Evolutionary conservation across 2,113 vertebrate genomes (phyloP), one percentile per base, ranked within the genome.

Genomic region (Cyrtonyx montezumae): DNA sequence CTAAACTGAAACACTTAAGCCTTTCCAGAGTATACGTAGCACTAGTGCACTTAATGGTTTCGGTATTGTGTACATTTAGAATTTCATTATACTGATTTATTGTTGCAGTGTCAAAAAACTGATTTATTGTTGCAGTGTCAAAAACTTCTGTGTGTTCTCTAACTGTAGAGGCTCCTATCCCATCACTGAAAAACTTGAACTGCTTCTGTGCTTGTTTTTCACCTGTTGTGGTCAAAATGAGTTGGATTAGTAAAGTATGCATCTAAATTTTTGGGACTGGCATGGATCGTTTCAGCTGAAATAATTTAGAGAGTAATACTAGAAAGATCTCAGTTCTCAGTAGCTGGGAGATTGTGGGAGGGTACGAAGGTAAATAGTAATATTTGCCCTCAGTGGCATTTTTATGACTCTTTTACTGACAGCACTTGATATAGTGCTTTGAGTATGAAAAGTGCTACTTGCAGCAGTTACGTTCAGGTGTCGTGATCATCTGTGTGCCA

Each of bases 391-490:
- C 78, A 73, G 42, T 68, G 26, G 84, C 26, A 7, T 79, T 88
- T 49, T 90, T 66, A 79, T 84, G 28, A 69, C 45, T 80, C 58
- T 53, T 69, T 90, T 89, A 87, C 66, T 73, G 93, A 19, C 70
- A 66, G 53, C 2, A 22, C 58, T 81, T 93, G 91, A 81, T 81
- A 61, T 30, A 56, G 66, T 14, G 36, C 67, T 95, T 93, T 82
- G 78, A 94, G 76, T 92, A 79, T 92, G 86, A 87, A 92, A 93
- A 84, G 84, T 66, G 37, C 45, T 73, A 20, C 80, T 86, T 88
- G 32, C 22, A 30, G 32, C 22, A 30, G 30, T 32, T 22, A 73
- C 70, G 58, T 92, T 74, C 62, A 83, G 32, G 51, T 93, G 69
- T 88, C 88, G 88, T 87, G 92, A 83, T 95, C 43, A 78, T 84